These are phyloP conservation scores for Probosciger aterrimus DNA, from an alignment of 2,113 vertebrate genomes.

Conservation along the genomic window DNA sequence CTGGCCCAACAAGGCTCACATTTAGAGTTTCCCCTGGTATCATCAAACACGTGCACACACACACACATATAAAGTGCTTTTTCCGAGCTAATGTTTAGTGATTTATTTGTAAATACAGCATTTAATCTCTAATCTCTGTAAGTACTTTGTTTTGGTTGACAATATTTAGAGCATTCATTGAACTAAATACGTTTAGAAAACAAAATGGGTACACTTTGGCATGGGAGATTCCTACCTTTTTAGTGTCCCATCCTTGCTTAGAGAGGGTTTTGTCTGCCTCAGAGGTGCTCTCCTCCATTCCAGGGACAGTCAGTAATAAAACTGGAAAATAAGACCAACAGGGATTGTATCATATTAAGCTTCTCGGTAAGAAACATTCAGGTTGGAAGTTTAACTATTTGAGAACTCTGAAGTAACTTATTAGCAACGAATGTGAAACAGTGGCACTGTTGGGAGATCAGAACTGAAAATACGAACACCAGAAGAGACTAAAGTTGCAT, in stretches of 20 bases:
- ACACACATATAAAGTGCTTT: neutral
- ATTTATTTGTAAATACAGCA: neutral
- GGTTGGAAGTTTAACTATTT: neutral
- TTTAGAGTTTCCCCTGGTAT: neutral
- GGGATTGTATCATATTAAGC: neutral
- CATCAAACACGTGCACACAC: neutral
- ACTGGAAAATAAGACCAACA: slow-evolving; percentile 62
- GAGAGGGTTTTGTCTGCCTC: slow-evolving; percentile 81
- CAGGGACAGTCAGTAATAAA: slow-evolving; percentile 89
- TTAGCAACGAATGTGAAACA: neutral
- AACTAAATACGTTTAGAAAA: neutral
- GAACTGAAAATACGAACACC: neutral
- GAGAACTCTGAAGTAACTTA: neutral
- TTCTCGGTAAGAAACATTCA: neutral
- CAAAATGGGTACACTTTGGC: fast-evolving
- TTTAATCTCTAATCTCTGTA: neutral
- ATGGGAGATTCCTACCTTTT: slow-evolving; percentile 77
- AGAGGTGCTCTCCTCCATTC: slow-evolving; percentile 84
- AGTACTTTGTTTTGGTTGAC: neutral
- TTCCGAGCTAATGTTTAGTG: neutral
- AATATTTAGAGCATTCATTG: neutral
- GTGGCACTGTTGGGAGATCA: neutral
- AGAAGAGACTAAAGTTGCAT: neutral
- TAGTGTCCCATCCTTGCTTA: slow-evolving; percentile 89
- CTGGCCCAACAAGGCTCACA: neutral